phyloP scores from a whole-genome alignment of 2,113 vertebrate genomes.

The Mellivora capensis region DNA sequence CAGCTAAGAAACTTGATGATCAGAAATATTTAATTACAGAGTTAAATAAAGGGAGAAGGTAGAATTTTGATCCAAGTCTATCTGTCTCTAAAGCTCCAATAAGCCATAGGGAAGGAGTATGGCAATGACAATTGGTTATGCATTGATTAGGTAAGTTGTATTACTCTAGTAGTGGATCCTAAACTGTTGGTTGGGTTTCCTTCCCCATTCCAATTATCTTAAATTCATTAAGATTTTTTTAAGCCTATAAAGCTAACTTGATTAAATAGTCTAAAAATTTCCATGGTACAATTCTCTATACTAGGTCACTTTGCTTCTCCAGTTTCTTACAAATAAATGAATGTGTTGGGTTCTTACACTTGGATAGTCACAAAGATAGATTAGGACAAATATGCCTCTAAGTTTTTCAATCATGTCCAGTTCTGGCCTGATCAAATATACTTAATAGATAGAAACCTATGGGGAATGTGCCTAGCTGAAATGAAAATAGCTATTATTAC shows the following conservation, averaged over 20 bases:
- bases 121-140: neutral
- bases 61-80: neutral
- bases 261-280: neutral
- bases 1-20: neutral
- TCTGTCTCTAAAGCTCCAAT: neutral
- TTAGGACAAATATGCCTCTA: neutral
- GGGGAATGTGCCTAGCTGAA: neutral
- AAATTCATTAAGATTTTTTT: neutral
- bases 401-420: slow-evolving; percentile 25
- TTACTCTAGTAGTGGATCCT: neutral
- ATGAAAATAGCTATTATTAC: slow-evolving; percentile 49
- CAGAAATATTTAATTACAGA: neutral
- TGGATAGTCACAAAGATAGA: neutral
- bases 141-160: neutral
- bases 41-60: neutral
- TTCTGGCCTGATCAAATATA: slow-evolving; percentile 29
- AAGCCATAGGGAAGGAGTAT: neutral
- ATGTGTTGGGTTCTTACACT: neutral
- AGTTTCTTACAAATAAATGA: neutral
- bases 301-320: neutral
- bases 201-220: neutral
- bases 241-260: neutral
- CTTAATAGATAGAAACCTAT: slow-evolving; percentile 40
- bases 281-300: neutral
- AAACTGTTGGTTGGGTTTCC: neutral